Evolutionary conservation across 92 coral and sea anemone species (phyloP).

Genomic region (Metridium senile): DNA sequence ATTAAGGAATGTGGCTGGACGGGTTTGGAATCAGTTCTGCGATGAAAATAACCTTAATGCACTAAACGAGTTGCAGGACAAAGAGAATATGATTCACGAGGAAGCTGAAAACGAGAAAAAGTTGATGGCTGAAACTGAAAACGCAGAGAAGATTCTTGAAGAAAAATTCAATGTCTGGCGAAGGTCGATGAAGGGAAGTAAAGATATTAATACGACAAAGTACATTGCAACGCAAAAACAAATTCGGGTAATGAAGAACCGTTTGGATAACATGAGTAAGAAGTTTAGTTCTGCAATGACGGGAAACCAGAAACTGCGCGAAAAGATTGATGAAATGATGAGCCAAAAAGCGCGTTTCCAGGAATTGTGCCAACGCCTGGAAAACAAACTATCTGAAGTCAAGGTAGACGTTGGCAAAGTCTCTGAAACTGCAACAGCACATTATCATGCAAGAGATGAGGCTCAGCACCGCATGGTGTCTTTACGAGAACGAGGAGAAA

Average conservation of each 20-base stretch:
- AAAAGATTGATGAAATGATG: constrained; percentile 68
- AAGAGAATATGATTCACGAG: constrained; percentile 57
- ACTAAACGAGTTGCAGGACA: constrained; percentile 61
- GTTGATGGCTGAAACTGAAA: constrained; percentile 14
- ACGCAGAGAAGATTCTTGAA: constrained; percentile 44
- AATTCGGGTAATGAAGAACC: constrained; percentile 82
- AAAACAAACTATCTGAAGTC: constrained; percentile 51
- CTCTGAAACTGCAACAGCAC: constrained; percentile 74
- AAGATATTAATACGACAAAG: constrained; percentile 46
- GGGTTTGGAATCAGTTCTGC: constrained; percentile 60
- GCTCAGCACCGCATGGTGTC: constrained; percentile 97
- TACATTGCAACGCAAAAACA: constrained; percentile 70
- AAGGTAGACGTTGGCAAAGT: constrained; percentile 68
- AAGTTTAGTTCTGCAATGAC: constrained; percentile 79
- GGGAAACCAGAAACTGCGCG: constrained; percentile 66
- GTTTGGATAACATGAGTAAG: constrained; percentile 84
- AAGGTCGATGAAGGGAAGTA: constrained; percentile 62
- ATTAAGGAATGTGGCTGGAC: constrained; percentile 63
- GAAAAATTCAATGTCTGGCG: constrained; percentile 54
- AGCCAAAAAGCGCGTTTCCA: constrained; percentile 80
- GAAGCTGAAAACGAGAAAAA: constrained; percentile 57
- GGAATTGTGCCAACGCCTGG: constrained; percentile 66
- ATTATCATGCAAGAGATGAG: constrained; percentile 85
- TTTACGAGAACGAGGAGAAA: constrained; percentile 83
- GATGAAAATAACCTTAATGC: constrained; percentile 72